Evolutionary conservation across 2,797 vertebrate genomes (phyloP), one percentile per base, ranked within the genome.

Genomic region (Dendrocincla tyrannina): DNA sequence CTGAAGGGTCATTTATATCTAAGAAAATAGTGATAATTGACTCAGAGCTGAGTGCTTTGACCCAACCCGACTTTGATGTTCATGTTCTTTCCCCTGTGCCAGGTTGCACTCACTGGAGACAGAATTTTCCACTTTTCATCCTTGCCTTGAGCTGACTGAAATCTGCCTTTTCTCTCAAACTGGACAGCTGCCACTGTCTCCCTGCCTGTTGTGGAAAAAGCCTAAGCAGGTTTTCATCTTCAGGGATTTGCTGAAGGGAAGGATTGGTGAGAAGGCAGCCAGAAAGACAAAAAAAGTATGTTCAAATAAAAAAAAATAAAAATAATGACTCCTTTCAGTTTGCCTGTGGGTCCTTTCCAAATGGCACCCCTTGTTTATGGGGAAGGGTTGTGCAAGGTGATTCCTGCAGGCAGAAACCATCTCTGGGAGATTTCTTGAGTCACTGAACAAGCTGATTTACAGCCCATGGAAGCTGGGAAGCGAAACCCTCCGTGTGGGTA

Each of bases 171-270:
- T 35, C 83, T 69, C 62, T 33, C 55, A 81, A 86, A 91, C 66
- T 85, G 93, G 95, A 28, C 69, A 89, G 92, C 42, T 91, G 69
- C 66, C 25, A 19, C 72, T 13, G 5, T 56, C 66, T 91, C 70
- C 20, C 67, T 42, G 73, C 78, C 66, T 76, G 56, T 60, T 94
- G 59, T 59, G 88, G 92, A 75, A 88, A 91, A 94, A 90, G 19
- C 39, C 42, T 50, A 42, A 82, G 89, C 94, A 97, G 91, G 88
- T 93, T 97, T 97, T 94, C 85, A 62, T 89, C 95, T 95, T 94
- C 58, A 83, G 91, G 94, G 59, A 32, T 50, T 93, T 94, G 77
- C 85, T 88, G 79, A 75, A 91, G 96, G 92, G 78, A 85, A 55
- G 82, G 42, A 73, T 56, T 39, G 42, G 33, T 66, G 68, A 70